Evolutionary conservation across 2,888 invertebrate species (phyloP).

Genomic region (Sphecodes monilicornis): DNA sequence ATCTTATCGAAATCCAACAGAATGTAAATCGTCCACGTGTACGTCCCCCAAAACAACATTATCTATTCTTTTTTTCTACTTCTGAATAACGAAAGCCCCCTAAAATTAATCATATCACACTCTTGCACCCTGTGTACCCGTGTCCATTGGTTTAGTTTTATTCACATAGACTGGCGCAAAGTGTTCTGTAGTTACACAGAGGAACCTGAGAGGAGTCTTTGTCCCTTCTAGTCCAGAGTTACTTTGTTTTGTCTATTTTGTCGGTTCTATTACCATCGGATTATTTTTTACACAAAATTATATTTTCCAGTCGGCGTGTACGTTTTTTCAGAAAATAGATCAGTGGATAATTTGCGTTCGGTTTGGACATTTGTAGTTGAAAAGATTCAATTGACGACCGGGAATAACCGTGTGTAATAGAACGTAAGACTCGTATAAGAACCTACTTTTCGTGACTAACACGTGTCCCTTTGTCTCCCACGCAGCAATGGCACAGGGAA

Average conservation of each 20-base stretch:
- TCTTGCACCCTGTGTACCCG: background rate
- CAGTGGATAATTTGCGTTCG: background rate
- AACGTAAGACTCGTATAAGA: slow-evolving; percentile 40
- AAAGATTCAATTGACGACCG: background rate
- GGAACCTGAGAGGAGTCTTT: background rate
- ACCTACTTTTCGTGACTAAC: slow-evolving; percentile 78
- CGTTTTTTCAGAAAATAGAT: background rate
- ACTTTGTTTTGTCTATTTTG: background rate
- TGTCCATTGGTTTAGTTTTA: slow-evolving; percentile 4
- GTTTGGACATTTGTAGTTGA: background rate
- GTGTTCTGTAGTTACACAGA: slow-evolving; percentile 52
- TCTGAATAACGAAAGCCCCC: background rate
- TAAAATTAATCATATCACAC: background rate
- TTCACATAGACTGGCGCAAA: slow-evolving; percentile 61
- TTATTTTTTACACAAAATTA: background rate
- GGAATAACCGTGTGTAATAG: slow-evolving; percentile 53
- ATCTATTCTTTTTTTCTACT: background rate
- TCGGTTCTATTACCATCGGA: slow-evolving; percentile 28
- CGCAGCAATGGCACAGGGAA: slow-evolving; percentile 95
- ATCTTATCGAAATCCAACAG: slow-evolving; percentile 80
- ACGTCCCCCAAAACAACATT: background rate
- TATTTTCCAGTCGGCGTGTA: background rate
- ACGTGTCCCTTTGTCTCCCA: slow-evolving; percentile 82
- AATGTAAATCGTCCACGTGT: slow-evolving; percentile 11
- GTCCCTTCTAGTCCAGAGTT: slow-evolving; percentile 2